Conservation (phyloP, 37 sponge, comb jelly and placozoan species). For the Bolinopsis microptera region DNA sequence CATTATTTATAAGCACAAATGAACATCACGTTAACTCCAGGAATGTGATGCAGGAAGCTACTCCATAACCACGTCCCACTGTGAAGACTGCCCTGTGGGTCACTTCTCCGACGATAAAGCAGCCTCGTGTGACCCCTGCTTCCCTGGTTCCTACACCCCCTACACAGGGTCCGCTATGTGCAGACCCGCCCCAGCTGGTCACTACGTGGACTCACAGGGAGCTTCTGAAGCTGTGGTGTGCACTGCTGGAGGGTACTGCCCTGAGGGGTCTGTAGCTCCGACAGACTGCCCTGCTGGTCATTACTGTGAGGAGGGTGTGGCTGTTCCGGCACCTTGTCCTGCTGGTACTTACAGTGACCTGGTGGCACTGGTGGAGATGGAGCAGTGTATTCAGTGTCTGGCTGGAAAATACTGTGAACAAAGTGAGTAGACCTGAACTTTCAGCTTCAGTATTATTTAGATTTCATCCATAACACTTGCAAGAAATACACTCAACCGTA, state of each 20-base stretch:
- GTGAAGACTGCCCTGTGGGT: not conserved
- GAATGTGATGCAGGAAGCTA: not conserved
- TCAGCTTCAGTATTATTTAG: no score
- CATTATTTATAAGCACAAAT: no score
- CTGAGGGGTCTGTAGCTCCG: constrained; percentile 55
- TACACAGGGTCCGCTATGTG: not conserved
- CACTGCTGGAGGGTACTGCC: constrained; percentile 59
- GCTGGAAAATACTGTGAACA: constrained; percentile 62
- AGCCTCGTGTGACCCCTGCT: not conserved
- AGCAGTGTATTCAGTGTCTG: not conserved
- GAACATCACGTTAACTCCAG: no score
- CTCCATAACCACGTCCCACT: not conserved
- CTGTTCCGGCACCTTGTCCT: constrained; percentile 60
- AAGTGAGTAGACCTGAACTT: no score
- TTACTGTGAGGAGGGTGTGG: constrained; percentile 60
- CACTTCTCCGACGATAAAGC: not conserved
- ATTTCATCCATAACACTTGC: no score
- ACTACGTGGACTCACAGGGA: not conserved
- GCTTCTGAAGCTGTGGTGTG: constrained; percentile 29
- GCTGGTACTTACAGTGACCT: constrained; percentile 37
- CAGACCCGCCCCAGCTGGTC: constrained; percentile 18
- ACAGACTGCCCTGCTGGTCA: constrained; percentile 64
- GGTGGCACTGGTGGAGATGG: not conserved
- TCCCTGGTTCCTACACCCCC: not conserved
- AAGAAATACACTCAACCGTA: no score